phyloP scores from a whole-genome alignment of 2,888 invertebrate genomes.

The Dione juno region DNA sequence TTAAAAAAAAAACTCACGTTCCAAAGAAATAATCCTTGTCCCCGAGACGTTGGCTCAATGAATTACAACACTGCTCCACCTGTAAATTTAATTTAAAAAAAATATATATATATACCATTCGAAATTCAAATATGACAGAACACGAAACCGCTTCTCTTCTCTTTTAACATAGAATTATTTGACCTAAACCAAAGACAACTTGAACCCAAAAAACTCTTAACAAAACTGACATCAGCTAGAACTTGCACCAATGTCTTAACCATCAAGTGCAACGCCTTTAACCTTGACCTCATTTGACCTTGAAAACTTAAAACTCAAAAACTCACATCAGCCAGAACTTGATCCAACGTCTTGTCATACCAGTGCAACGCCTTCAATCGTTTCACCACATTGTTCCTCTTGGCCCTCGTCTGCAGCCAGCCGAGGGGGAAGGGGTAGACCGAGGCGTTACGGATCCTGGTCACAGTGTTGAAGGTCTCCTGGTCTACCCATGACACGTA shows the following conservation, averaged over 20 bases:
- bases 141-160: background rate
- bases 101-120: too few species aligned
- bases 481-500: constrained; percentile 95
- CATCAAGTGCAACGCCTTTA: too few species aligned
- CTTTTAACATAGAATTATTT: too few species aligned
- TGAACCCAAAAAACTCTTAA: too few species aligned
- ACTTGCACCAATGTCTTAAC: too few species aligned
- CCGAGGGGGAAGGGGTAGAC: constrained; percentile 97
- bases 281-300: too few species aligned
- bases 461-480: constrained; percentile 90
- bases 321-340: constrained; percentile 88
- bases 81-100: too few species aligned
- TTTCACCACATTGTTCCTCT: constrained; percentile 87
- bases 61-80: constrained; percentile 93
- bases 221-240: too few species aligned
- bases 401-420: constrained; percentile 90
- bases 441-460: constrained; percentile 92
- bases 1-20: constrained; percentile 80
- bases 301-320: constrained; percentile 3
- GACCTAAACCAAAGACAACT: too few species aligned
- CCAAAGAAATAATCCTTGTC: constrained; percentile 93
- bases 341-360: constrained; percentile 90
- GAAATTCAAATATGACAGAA: too few species aligned
- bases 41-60: constrained; percentile 92
- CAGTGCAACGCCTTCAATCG: constrained; percentile 91